Percentiles rank a stretch among this genome's conserved stretches.
Conservation (phyloP, 2,113 vertebrate species). For the Tringa solitaria region DNA sequence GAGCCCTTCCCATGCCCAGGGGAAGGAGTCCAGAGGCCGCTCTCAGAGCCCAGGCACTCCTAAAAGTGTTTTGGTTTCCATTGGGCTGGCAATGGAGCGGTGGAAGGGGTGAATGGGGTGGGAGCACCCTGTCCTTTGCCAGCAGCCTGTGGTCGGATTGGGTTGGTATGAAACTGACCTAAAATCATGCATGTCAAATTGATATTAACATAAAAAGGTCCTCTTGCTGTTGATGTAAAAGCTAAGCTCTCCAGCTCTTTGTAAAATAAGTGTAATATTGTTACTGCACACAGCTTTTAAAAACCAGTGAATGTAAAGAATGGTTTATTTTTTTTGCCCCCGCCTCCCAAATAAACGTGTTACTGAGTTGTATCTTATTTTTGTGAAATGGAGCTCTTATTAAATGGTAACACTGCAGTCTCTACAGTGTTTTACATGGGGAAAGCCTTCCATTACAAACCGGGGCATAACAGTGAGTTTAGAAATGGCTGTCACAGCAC, state of each 20-base stretch:
- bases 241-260: background rate
- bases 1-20: no score
- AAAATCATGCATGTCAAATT: fast-evolving
- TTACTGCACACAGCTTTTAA: background rate
- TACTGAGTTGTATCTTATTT: background rate
- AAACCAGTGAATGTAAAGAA: background rate
- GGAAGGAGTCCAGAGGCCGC: fast-evolving
- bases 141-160: fast-evolving
- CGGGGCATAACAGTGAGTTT: fast-evolving
- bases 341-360: background rate
- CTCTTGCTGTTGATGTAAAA: fast-evolving
- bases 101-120: fast-evolving
- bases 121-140: background rate
- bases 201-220: fast-evolving
- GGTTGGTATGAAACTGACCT: fast-evolving
- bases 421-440: background rate
- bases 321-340: fast-evolving
- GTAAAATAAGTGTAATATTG: fast-evolving
- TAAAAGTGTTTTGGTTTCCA: fast-evolving
- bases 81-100: fast-evolving
- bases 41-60: fast-evolving
- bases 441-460: fast-evolving
- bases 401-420: background rate
- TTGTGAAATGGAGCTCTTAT: fast-evolving
- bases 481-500: background rate